These are phyloP conservation scores for Lynx canadensis DNA, from an alignment of 2,113 vertebrate species.

Conservation along the genomic window DNA sequence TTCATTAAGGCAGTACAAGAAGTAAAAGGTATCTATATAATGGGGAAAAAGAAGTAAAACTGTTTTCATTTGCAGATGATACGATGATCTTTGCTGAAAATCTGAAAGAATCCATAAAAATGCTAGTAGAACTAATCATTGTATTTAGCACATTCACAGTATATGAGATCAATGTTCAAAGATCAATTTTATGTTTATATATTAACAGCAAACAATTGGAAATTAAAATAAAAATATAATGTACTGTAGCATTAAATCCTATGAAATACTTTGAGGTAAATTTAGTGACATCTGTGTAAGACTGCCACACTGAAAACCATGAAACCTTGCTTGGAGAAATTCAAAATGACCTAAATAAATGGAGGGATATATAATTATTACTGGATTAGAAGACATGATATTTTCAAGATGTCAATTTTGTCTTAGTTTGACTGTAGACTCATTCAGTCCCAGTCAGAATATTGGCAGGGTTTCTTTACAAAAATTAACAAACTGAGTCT, in stretches of 20 bases:
- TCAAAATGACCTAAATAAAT: slow-evolving; percentile 10
- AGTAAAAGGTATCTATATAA: not conserved
- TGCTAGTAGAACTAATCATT: not conserved
- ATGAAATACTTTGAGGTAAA: not conserved
- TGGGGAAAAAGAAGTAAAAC: not conserved
- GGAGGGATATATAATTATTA: not conserved
- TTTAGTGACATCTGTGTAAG: not conserved
- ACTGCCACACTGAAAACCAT: not conserved
- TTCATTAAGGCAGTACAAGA: not conserved
- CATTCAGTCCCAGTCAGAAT: not conserved
- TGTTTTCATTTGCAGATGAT: not conserved
- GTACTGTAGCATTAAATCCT: not conserved
- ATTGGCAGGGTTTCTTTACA: not conserved
- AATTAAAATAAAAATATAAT: slow-evolving; percentile 12
- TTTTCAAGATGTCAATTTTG: not conserved
- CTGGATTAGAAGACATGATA: not conserved
- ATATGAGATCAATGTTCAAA: not conserved
- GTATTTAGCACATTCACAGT: not conserved
- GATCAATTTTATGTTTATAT: not conserved
- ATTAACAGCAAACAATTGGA: not conserved
- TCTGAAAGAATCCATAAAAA: not conserved
- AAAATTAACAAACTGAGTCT: slow-evolving; percentile 15
- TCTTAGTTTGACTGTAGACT: not conserved
- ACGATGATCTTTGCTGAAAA: not conserved
- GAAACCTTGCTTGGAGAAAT: not conserved